Base-by-base conservation (phyloP, 2,888 invertebrate genomes). In the Belgica antarctica region DNA sequence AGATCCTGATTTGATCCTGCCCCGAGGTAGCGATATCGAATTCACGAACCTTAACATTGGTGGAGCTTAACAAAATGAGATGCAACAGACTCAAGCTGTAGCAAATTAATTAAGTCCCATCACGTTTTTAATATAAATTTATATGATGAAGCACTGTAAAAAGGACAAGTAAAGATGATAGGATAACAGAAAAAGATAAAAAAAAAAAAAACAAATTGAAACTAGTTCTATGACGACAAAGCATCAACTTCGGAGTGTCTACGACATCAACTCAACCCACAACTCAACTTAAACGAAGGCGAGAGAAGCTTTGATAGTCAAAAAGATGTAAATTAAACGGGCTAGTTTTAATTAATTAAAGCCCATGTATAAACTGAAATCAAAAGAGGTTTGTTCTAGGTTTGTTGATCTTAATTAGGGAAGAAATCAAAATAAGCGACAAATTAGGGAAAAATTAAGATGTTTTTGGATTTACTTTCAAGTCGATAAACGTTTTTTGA, bases 1-100 rank as follows among this genome's bases (percentile, higher is more conserved):
- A 80, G 80, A 80, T 79, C 80, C 80, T 74, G 80, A 80, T 76
- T 77, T 80, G 73, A 80, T 80, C 76, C 76, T 80, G 73, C 80
- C 80, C 71, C 79, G 80, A 72, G 80, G 68, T 52, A 68, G 80
- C 74, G 80, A 80, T 75, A 77, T 80, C 75, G 81, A 80, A 76
- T 80, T 80, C 76, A 80, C 79, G 74, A 77, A 80, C 73, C 71
- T 73, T 27, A 77, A 80, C 73, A 71, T 73, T 34, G 71, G 76
- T 78, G 76, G 80, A 80, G 78, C 75, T 77, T 76, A 77, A 75
- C 59, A 63, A 31, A 63, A 19, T 59, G 22, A 69, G 34, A 65
- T 62, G 59, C 61, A 24, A 68, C 47, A 68, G 12, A 57, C 52
- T 57, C 27, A 68, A 66, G n/a, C 46, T 57, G 27, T 68, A 68